Conservation (phyloP, 1,140 invertebrate genomes). For the Ditylenchus dipsaci region DNA sequence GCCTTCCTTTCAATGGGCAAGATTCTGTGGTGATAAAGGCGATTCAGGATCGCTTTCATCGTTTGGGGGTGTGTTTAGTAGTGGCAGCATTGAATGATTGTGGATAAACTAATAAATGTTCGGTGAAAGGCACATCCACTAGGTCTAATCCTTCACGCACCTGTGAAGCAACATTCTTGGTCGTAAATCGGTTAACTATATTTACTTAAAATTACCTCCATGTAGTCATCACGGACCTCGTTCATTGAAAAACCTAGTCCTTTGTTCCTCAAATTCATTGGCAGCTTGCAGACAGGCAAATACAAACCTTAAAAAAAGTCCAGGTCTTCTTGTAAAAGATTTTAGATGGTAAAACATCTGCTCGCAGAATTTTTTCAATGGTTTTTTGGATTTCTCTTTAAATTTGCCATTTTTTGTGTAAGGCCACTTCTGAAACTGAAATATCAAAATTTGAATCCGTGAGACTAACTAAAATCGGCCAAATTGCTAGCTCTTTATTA, state of each 20-base stretch:
- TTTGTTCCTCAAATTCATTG: slow-evolving; percentile 76
- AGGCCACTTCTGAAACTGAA: too few species aligned
- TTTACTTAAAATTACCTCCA: slow-evolving; percentile 68
- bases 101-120: slow-evolving; percentile 68
- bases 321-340: too few species aligned
- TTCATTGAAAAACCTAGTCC: slow-evolving; percentile 76
- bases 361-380: too few species aligned
- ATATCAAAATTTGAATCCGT: too few species aligned
- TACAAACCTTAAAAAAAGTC: slow-evolving; percentile 67
- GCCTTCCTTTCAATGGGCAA: not conserved
- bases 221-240: slow-evolving; percentile 76
- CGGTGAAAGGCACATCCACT: slow-evolving; percentile 66
- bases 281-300: slow-evolving; percentile 75
- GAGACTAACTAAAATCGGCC: too few species aligned
- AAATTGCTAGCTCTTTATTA: too few species aligned
- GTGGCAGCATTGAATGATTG: slow-evolving; percentile 62
- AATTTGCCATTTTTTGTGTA: too few species aligned
- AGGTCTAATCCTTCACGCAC: slow-evolving; percentile 73
- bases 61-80: not conserved
- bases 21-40: not conserved
- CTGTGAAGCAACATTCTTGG: slow-evolving; percentile 21
- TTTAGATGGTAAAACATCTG: too few species aligned
- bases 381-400: too few species aligned
- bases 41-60: not conserved
- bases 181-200: not conserved